Evolutionary conservation across 2,888 invertebrate genomes (phyloP), one percentile per base, ranked within the genome.

Genomic region (Eupithecia inturbata): DNA sequence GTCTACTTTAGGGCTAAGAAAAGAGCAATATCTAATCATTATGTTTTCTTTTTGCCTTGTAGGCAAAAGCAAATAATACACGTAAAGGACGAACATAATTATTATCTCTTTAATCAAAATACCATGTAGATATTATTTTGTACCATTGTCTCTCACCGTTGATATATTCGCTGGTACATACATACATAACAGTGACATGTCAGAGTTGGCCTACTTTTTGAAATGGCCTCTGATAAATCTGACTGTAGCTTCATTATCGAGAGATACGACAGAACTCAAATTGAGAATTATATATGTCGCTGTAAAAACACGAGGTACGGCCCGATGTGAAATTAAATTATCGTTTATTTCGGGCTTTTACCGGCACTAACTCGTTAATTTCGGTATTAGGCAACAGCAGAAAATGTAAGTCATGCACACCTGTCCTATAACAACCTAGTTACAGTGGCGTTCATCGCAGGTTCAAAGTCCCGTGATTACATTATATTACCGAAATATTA

Each of bases 201-300:
- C 41, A 49, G 16, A 31, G 57, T 31, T 73, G 60, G 26, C 49
- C 60, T 45, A 67, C 60, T 70, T 73, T 67, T 67, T 73, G 68
- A 64, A 45, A 57, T 36, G 6, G 26, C 4, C 9, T 26, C 22
- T 22, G 63, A 68, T 57, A 73, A 69, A 73, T 73, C 45, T 57
- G n/a, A 67, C 62, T 69, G 39, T 10, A 64, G n/a, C 26, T 49
- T 33, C 49, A 71, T 64, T 74, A 68, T 71, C 68, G 74, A 68
- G 71, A 74, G 41, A 53, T 41, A 57, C 57, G 57, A 71, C 60
- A 36, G 74, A 60, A 62, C 36, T 41, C 49, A 78, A 82, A 81
- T 83, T 76, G 76, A 77, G 77, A 79, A 66, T 79, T 73, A 83
- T 77, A 73, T 26, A 16, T 31, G 28, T 31, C 7, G 28, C 19